phyloP scores from a whole-genome alignment of 2,113 vertebrate species.

The Oryzias javanicus region DNA sequence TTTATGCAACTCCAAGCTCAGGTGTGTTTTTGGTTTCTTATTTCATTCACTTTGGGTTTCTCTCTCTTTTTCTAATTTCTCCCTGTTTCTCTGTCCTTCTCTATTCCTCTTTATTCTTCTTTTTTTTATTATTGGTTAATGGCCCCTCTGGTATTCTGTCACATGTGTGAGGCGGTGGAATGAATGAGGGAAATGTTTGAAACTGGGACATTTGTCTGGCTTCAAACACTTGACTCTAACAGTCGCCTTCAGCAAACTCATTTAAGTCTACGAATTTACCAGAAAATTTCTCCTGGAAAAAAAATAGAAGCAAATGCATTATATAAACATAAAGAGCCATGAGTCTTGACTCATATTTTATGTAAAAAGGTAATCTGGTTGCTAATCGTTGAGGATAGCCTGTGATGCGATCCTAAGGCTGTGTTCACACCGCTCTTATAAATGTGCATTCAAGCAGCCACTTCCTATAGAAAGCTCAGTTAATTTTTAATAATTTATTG shows the following conservation, averaged over 20 bases:
- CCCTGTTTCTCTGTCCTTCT: constrained; percentile 55
- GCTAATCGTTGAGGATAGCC: too few species aligned
- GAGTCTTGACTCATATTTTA: too few species aligned
- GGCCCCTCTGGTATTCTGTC: constrained; percentile 56
- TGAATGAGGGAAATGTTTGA: constrained; percentile 63
- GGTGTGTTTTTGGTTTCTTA: constrained; percentile 99
- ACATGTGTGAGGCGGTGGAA: constrained; percentile 66
- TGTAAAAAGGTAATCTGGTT: too few species aligned
- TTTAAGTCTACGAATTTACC: neutral
- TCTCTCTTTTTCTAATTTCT: constrained; percentile 73
- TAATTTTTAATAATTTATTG: too few species aligned
- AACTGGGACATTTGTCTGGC: constrained; percentile 46
- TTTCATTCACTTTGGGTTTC: constrained; percentile 99
- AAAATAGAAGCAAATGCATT: too few species aligned
- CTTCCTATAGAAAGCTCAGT: too few species aligned
- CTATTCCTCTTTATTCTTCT: constrained; percentile 49
- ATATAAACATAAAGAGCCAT: too few species aligned
- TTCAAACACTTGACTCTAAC: constrained; percentile 63
- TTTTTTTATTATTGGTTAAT: constrained; percentile 58
- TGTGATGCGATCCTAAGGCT: too few species aligned
- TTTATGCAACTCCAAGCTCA: constrained; percentile 99
- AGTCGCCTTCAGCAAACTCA: constrained; percentile 35
- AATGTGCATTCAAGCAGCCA: too few species aligned
- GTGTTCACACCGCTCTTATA: too few species aligned
- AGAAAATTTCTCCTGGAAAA: neutral